Conservation (phyloP, 2,113 vertebrate species). For the Gopherus flavomarginatus region DNA sequence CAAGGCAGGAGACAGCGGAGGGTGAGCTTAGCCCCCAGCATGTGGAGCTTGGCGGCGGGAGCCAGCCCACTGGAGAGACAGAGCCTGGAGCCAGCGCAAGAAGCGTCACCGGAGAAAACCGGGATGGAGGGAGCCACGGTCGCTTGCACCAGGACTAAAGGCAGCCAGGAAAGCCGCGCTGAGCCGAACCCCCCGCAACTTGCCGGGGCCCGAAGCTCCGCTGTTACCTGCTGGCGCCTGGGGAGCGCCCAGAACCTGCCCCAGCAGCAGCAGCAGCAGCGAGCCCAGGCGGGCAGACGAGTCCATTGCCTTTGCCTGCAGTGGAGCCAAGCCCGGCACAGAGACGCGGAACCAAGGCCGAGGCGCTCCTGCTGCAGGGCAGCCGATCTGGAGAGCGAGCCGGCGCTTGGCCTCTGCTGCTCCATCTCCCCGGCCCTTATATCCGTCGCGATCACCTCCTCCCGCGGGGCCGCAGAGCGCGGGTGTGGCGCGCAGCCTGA, state of each 20-base stretch:
- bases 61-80: no score
- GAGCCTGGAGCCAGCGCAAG: no score
- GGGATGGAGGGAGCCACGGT: not conserved
- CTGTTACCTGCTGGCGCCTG: constrained; percentile 41
- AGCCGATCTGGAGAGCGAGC: not conserved
- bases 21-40: not conserved
- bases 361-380: no score
- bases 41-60: no score
- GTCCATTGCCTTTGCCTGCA: not conserved
- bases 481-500: no score
- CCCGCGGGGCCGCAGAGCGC: not conserved
- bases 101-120: no score
- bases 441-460: constrained; percentile 1
- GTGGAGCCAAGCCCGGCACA: not conserved
- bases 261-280: constrained; percentile 38
- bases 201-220: not conserved
- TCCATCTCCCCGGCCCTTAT: constrained; percentile 8
- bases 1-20: not conserved
- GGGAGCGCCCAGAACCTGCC: not conserved
- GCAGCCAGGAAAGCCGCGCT: not conserved
- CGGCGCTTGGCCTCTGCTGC: not conserved
- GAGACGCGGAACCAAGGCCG: rapidly evolving
- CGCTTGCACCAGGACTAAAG: not conserved
- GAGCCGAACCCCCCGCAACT: no score
- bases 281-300: not conserved